Base-by-base conservation (phyloP, 2,797 vertebrate genomes). In the Myiotriccus ornatus region DNA sequence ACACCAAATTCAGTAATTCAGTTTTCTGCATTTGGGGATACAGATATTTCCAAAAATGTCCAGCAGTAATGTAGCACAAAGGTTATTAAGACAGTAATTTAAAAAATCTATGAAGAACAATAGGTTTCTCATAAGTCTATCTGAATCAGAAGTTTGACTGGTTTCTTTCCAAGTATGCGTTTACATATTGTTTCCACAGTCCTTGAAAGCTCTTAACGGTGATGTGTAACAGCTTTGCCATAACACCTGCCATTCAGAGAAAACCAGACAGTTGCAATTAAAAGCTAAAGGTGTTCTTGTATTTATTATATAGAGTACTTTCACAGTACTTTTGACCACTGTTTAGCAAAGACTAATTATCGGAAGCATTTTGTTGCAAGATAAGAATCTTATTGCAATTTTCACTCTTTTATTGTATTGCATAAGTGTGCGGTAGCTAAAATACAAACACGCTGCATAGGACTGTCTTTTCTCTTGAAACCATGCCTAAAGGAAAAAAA, bases 241-340 rank as follows among this genome's bases (percentile, higher is more conserved):
- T 75, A 95, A 90, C 94, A 97, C 90, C 96, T 96, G 95, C 80
- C 94, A 60, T 81, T 91, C 81, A 91, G 84, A 92, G 75, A 77
- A 96, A 94, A 88, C 12, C 74, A 94, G 84, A 83, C 67, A 67
- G 71, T 50, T 87, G 75, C 78, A 91, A 89, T 92, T 95, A 92
- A 92, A 93, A 96, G 39, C 41, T 82, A 67, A 94, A 95, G 63
- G 71, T 90, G 70, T 80, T 91, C 74, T 60, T 77, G 21, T 64
- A 74, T 86, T 79, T 94, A 86, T 81, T 86, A 46, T 62, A 71
- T 39, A 53, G 63, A 78, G 55, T 68, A 78, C 63, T 96, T 95
- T 71, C 90, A 82, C 68, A 59, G 74, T 84, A 53, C 91, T 86
- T 84, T 78, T 67, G 83, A 74, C 35, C 18, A 52, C 64, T 65